Evolutionary conservation across 2,113 vertebrate species (phyloP), one percentile per base, ranked within the genome.

Genomic region (Rhynchomys soricoides): DNA sequence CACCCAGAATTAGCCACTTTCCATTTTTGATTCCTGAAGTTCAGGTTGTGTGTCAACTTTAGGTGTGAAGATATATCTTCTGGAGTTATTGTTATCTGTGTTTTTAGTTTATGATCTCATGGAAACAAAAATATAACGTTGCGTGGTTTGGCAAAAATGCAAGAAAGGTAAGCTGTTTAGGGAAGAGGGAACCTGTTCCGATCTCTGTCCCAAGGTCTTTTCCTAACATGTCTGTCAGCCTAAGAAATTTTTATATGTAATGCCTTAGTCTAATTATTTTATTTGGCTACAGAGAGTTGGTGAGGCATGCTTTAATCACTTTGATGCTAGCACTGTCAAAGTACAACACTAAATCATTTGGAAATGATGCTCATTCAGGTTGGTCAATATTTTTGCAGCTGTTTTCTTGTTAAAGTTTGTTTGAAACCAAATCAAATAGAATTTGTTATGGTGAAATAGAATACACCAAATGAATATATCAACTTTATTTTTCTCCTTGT

Each of bases 371-470:
- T 82, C 71, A 26, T 91, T 96, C 87, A 93, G 89, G 88, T 93
- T 97, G 90, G 34, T 90, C 93, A 74, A 92, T 98, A 98, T 98
- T 98, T 98, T 95, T 96, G 93, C 96, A 98, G 97, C 97, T 98
- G 96, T 73, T 97, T 94, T 95, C 73, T 96, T 90, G 89, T 96
- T 88, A 93, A 93, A 93, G 94, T 97, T 93, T 96, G 93, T 97
- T 98, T 97, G 79, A 97, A 96, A 96, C 87, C 79, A 93, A 97
- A 89, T 0, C 1, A 40, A 91, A 93, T n/a, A 93, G 70, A 95
- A 97, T 79, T 92, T 40, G 13, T 16, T 87, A 75, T 88, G 78
- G 62, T 86, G 81, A 95, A 97, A 93, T 62, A 79, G 94, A 95
- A 96, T 73, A 95, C 81, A 96, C 26, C 79, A 83, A 96, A 77